Conservation (phyloP, 2,888 invertebrate genomes). For the Melieria omissa region DNA sequence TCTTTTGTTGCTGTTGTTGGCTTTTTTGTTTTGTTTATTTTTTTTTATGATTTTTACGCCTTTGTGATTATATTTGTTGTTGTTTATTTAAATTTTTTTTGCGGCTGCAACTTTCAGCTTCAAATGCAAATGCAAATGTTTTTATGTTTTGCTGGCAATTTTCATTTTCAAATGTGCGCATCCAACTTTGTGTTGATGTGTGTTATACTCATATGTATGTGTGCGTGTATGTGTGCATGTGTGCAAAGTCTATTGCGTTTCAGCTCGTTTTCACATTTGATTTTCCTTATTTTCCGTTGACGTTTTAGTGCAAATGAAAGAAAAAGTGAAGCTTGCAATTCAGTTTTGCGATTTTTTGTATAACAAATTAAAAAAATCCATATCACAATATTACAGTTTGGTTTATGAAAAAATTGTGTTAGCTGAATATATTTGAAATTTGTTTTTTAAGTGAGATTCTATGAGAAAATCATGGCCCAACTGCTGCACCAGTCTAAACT, state of each 20-base stretch:
- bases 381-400: too few species aligned
- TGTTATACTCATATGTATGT: too few species aligned
- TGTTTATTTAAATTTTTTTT: background rate
- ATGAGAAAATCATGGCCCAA: too few species aligned
- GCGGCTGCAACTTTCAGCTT: background rate
- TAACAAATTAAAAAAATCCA: too few species aligned
- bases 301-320: background rate
- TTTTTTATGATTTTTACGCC: background rate
- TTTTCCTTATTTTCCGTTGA: background rate
- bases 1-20: background rate
- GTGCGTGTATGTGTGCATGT: too few species aligned
- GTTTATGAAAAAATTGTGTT: too few species aligned
- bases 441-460: too few species aligned
- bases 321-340: background rate
- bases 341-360: too few species aligned
- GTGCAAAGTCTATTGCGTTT: background rate
- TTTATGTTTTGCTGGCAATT: background rate
- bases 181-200: too few species aligned
- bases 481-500: too few species aligned
- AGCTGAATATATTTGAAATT: too few species aligned
- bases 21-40: background rate
- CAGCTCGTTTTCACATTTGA: background rate
- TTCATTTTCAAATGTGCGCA: too few species aligned
- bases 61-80: conserved; percentile 3
- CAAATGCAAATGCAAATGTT: background rate